Evolutionary conservation across 2,888 invertebrate genomes (phyloP).

Genomic region (Syritta pipiens): DNA sequence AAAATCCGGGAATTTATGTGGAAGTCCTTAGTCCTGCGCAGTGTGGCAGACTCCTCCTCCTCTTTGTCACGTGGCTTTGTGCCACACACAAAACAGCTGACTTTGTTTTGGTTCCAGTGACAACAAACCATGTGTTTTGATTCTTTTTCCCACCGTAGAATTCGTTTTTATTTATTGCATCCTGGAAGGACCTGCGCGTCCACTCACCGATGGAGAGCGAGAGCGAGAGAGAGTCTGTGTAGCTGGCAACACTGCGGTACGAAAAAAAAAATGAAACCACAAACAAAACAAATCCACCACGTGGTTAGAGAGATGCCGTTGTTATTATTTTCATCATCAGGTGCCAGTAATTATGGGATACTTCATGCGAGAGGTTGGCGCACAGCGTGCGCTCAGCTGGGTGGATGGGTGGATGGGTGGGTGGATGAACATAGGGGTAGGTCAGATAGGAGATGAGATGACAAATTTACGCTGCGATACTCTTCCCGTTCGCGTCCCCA

Average conservation of each 20-base stretch:
- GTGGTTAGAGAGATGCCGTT: conserved; percentile 37
- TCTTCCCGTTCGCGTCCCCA: conserved; percentile 44
- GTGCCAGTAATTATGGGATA: conserved; percentile 35
- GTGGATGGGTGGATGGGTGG: background rate
- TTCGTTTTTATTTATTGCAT: background rate
- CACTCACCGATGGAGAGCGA: background rate
- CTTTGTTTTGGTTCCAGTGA: conserved; percentile 67
- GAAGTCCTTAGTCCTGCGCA: conserved; percentile 44
- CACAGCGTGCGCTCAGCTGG: no score
- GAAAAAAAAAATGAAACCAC: no score
- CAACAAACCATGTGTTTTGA: conserved; percentile 56
- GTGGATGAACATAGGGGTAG: background rate
- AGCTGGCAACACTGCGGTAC: no score
- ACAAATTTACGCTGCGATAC: conserved; percentile 19
- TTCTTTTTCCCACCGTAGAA: background rate
- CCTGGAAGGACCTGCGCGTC: conserved; percentile 65
- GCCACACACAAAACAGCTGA: conserved; percentile 59
- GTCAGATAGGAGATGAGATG: conserved; percentile 19
- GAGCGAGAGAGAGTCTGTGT: background rate
- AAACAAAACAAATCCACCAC: conserved; percentile 58
- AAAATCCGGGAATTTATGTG: conserved; percentile 5
- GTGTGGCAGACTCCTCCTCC: conserved; percentile 53
- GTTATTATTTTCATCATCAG: conserved; percentile 28
- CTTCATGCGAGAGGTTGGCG: conserved; percentile 12
- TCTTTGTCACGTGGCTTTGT: conserved; percentile 59